Conservation (phyloP, 2,888 invertebrate genomes). For the Cryptosula pallasiana region DNA sequence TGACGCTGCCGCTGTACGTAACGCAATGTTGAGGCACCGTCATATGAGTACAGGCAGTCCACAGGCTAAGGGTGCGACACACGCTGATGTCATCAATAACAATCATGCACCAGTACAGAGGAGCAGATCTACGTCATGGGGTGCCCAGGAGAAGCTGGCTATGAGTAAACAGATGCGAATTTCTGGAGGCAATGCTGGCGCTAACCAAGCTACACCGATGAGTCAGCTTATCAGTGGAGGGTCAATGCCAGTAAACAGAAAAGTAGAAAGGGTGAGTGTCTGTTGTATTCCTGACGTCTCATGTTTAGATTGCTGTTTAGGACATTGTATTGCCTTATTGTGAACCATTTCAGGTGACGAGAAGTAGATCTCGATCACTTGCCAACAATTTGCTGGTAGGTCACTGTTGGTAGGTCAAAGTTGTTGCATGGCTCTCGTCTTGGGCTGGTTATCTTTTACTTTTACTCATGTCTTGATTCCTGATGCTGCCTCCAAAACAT, state of each 20-base stretch:
- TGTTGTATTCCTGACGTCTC: too few relatives aligned
- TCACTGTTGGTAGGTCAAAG: not conserved
- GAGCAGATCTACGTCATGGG: conserved; percentile 12
- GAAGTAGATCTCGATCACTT: not conserved
- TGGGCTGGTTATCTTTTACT: too few relatives aligned
- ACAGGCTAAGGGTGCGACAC: not conserved
- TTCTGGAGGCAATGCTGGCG: not conserved
- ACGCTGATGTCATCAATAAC: conserved; percentile 15
- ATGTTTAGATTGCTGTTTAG: too few relatives aligned
- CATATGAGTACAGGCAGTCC: conserved; percentile 16
- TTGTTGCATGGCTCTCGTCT: not conserved
- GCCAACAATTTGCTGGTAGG: conserved; percentile 9
- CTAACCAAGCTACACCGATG: conserved; percentile 2
- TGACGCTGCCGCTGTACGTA: conserved; percentile 9
- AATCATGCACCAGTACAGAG: conserved; percentile 21
- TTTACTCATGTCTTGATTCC: too few relatives aligned
- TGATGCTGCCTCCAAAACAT: too few relatives aligned
- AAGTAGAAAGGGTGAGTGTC: conserved; percentile 22
- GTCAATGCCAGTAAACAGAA: not conserved
- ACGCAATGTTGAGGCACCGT: conserved; percentile 3
- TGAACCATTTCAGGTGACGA: conserved; percentile 1
- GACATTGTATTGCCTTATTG: too few relatives aligned
- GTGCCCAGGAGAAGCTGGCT: conserved; percentile 23
- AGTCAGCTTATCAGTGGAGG: conserved; percentile 22
- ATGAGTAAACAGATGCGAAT: conserved; percentile 1